Percentiles rank a stretch among this genome's conserved stretches.
Conservation (phyloP, 2,113 vertebrate species). For the Cryptoleucopteryx plumbea region DNA sequence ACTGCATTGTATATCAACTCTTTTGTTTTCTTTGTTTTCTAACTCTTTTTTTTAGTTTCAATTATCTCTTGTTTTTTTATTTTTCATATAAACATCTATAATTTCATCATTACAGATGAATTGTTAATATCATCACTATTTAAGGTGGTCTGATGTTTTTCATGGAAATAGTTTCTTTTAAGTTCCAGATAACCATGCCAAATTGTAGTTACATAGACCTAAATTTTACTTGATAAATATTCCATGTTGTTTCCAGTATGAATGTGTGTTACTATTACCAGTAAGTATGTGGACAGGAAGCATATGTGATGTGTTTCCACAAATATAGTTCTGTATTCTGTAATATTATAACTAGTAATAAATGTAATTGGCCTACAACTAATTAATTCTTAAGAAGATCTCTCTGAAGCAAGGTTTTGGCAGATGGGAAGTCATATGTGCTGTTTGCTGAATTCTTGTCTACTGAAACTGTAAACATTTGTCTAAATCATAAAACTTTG, state of each 20-base stretch:
- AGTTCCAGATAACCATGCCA: neutral
- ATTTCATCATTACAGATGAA: neutral
- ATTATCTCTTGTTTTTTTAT: neutral
- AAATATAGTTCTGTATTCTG: neutral
- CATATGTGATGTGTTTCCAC: neutral
- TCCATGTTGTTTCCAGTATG: neutral
- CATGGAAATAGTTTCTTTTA: neutral
- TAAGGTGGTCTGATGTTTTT: neutral
- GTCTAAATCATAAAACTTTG: neutral
- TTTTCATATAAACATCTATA: neutral
- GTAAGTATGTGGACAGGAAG: neutral
- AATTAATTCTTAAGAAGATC: neutral
- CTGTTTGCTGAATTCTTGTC: neutral
- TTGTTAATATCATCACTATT: neutral
- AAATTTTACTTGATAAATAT: neutral
- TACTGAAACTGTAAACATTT: neutral
- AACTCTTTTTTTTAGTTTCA: neutral
- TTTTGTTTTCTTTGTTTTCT: constrained; percentile 3
- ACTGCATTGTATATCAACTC: neutral
- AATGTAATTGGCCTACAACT: neutral
- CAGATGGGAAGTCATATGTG: neutral
- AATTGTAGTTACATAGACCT: neutral
- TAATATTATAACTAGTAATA: neutral
- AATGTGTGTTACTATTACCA: neutral
- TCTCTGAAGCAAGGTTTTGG: neutral